Base-by-base conservation (phyloP, 2,888 invertebrate species). In the Julus scandinavius region DNA sequence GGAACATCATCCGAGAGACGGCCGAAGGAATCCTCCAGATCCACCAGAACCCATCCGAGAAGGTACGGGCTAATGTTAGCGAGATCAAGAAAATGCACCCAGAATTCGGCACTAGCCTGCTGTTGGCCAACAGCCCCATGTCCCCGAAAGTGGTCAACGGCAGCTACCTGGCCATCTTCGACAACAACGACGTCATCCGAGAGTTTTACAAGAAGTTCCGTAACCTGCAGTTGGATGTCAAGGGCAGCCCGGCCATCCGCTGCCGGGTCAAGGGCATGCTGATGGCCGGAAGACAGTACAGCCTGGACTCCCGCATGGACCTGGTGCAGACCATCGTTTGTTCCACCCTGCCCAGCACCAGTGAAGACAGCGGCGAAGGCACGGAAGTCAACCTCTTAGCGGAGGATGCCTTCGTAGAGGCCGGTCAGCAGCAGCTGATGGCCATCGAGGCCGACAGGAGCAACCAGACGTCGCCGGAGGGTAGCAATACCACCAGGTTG, bases 131-230 rank as follows among this genome's bases (percentile, higher is more conserved):
- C 92, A 97, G 97, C 2, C 98, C 98, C 0, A 97, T 97, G 96
- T 98, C 98, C 6, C 99, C 99, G 0, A 99, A 98, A 93, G 96
- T 99, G 87, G 97, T 98, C 3, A 97, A 98, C 91, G 98, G 97
- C 4, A 97, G 97, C 86, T 98, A 97, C 92, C 97, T 96, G 0
- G 98, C 97, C 45, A 96, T 98, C 89, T 97, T 97, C 91, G 97
- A 98, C 91, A 95, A 95, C 89, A 95, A 95, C 87, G 96, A 96
- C 91, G 91, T 92, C 80, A 93, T 96, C 90, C 94, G 94, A 17
- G 96, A 96, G 87, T 96, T 95, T 91, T 95, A 95, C 80, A 95
- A 95, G 91, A 95, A 95, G 20, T 95, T 95, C 90, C 94, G 94
- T 1, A 95, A 95, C 91, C 92, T 96, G 49, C 94, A 95, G 90